Conservation (phyloP, 2,113 vertebrate species). For the Mobula hypostoma region DNA sequence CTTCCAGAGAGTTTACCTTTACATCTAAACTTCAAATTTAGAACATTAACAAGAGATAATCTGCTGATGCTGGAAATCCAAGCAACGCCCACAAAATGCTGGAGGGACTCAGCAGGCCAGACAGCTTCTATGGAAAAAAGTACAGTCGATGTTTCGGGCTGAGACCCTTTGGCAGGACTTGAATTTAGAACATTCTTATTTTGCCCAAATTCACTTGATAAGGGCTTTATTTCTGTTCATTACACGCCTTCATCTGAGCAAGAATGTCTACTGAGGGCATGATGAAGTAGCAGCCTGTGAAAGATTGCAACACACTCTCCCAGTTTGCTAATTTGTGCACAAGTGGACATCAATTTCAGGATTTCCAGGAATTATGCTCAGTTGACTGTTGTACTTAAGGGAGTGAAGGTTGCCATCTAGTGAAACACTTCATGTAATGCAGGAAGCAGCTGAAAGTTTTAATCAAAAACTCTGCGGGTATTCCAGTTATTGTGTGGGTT, state of each 20-base stretch:
- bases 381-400: background rate
- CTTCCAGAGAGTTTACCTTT: background rate
- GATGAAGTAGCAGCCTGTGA: background rate
- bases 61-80: too few relatives aligned
- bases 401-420: conserved; percentile 15
- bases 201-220: background rate
- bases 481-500: background rate
- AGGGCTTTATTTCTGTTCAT: background rate
- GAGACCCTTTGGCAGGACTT: too few relatives aligned
- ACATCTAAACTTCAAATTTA: background rate
- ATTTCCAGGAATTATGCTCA: too few relatives aligned
- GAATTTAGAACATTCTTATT: background rate
- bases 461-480: background rate
- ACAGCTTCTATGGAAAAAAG: too few relatives aligned
- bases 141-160: too few relatives aligned
- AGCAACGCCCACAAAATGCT: too few relatives aligned
- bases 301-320: too few relatives aligned
- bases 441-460: background rate
- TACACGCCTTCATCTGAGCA: background rate
- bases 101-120: too few relatives aligned
- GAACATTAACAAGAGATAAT: too few relatives aligned
- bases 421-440: background rate
- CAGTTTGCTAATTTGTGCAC: too few relatives aligned
- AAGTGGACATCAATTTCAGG: too few relatives aligned
- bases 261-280: background rate